Conservation (phyloP, 2,113 vertebrate species). For the Xenus cinereus region DNA sequence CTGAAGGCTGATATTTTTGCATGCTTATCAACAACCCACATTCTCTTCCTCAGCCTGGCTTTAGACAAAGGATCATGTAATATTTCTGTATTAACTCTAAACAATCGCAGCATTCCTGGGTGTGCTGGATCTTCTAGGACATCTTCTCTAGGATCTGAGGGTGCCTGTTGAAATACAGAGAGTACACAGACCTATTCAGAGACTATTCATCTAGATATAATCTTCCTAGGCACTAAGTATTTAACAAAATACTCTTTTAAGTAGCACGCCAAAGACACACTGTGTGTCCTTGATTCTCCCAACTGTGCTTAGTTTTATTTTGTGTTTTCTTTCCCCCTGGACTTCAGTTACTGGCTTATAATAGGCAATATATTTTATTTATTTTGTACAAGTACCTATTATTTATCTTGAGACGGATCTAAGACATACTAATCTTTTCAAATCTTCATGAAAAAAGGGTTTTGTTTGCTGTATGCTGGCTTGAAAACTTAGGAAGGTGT, state of each 20-base stretch:
- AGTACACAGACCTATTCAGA: neutral
- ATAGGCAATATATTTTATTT: neutral
- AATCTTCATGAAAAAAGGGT: neutral
- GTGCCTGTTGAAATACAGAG: neutral
- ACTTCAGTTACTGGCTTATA: neutral
- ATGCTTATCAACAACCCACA: conserved; percentile 33
- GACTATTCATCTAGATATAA: neutral
- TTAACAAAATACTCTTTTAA: neutral
- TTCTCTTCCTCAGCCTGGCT: conserved; percentile 34
- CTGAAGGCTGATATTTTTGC: conserved; percentile 3
- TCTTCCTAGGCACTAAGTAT: neutral
- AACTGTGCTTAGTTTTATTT: neutral
- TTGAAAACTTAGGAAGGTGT: neutral
- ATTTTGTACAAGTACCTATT: neutral
- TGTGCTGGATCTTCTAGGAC: neutral
- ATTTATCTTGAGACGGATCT: neutral
- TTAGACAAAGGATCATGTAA: conserved; percentile 22
- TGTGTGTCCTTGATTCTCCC: neutral
- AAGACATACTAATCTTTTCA: neutral
- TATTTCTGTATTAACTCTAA: neutral
- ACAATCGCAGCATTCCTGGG: neutral
- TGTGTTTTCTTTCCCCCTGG: neutral
- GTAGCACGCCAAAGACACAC: neutral
- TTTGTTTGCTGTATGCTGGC: neutral
- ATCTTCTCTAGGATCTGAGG: neutral